Base-by-base conservation (phyloP, 2,113 vertebrate species). In the Brachyistius frenatus region DNA sequence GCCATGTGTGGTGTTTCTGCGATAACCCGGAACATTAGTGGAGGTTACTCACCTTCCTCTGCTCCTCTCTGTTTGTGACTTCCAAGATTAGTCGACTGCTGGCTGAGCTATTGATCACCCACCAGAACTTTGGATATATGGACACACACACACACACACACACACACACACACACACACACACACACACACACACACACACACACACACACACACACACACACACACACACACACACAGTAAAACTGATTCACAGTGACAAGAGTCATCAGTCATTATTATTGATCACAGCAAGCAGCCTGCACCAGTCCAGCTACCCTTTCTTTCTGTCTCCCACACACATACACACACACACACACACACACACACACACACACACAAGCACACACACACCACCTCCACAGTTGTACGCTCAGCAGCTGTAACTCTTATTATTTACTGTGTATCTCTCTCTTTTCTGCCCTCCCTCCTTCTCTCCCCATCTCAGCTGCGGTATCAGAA, bases 401-500 rank as follows among this genome's bases (percentile, higher is more conserved):
- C 68, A 71, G 63, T 30, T 7, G 6, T 66, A 7, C 10, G 61
- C 52, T 79, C 77, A 85, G 77, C 80, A 86, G 80, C 65, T 84
- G 61, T 89, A 83, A 76, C 56, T 86, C 65, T 76, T 62, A 3
- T 81, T 84, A 80, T 86, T 84, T 72, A 76, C 65, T 36, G 11
- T 35, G 9, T 33, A 1, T 58, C 57, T 61, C 54, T 76, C 44
- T 52, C 23, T 66, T 52, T 44, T 10, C 11, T 23, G 36, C 55
- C n/a, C 44, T 44, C 14, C 30, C 30, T 31, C 30, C 30, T 6
- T 36, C 41, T 2, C 44, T 16, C 16, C 66, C 36, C 63, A 16
- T 62, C 11, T 47, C 94, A 99, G 98, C 81, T 99, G 73, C 96
- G 98, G 75, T 99, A 99, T 87, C 98, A 99, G 94, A 99, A 99